Base-by-base conservation (phyloP, 2,888 invertebrate species). In the Peribatodes rhomboidaria region DNA sequence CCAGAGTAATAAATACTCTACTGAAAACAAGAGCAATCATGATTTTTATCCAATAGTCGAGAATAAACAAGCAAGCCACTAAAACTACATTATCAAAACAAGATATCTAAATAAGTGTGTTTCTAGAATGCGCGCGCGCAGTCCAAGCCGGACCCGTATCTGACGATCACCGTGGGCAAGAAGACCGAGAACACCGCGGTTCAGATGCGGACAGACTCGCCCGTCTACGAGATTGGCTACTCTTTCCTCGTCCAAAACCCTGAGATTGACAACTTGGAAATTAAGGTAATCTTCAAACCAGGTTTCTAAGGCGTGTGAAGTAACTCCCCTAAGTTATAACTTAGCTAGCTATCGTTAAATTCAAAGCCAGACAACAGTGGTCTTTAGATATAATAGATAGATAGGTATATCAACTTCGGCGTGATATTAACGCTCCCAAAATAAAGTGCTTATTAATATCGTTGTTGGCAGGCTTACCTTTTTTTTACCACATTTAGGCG, bases 211-310 rank as follows among this genome's bases (percentile, higher is more conserved):
- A 98, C 97, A 0, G 97, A 96, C 72, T 96, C 97, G 81, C 99
- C 99, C 0, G 97, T 98, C 55, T 99, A 97, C 96, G 99, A 99
- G 89, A 97, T 98, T 85, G 98, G 98, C 8, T 98, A 98, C 88
- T 96, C 98, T 1, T 99, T 99, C 93, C 95, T 99, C 41, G 97
- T 99, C 2, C 95, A 96, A 73, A 98, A 99, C 92, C 98, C 99
- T 0, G 97, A 98, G 83, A 96, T 97, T 31, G 98, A 99, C 82
- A 95, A 96, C 13, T 85, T 99, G 16, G 96, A 97, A 72, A 90
- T 99, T 31, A 97, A 97, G 94, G 97, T 98, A 77, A 75, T 55
- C 42, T 44, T 16, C 20, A 8, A 18, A 13, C 22, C 8, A 11
- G 10, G 41, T 41, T 41, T 13, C 10, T 41, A 16, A 14, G 6